phyloP scores from a whole-genome alignment of 2,113 vertebrate genomes.

The Cyprinus carpio region DNA sequence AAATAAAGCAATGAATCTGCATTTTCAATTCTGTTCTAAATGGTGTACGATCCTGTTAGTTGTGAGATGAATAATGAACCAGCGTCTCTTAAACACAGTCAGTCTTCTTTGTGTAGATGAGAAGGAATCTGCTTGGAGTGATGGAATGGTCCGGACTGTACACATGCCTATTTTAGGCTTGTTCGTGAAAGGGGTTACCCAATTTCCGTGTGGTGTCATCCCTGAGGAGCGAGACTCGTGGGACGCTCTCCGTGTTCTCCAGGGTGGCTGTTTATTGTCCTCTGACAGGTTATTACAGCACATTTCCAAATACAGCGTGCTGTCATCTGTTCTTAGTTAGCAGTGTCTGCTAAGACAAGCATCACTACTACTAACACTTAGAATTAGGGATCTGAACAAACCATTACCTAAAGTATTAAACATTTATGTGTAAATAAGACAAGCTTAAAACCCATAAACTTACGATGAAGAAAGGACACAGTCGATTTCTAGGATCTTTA shows the following conservation, averaged over 20 bases:
- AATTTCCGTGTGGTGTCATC: constrained; percentile 34
- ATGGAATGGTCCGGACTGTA: constrained; percentile 60
- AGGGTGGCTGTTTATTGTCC: constrained; percentile 44
- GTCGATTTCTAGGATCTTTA: background rate
- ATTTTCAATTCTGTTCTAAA: background rate
- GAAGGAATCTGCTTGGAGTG: constrained; percentile 54
- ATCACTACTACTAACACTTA: background rate
- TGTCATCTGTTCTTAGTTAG: background rate
- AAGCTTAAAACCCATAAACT: background rate
- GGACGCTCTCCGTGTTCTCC: background rate
- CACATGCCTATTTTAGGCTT: constrained; percentile 81
- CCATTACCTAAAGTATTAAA: background rate
- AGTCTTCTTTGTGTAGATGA: constrained; percentile 26
- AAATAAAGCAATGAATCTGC: background rate
- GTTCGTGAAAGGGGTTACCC: constrained; percentile 51
- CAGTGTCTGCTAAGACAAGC: background rate
- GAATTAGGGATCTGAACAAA: background rate
- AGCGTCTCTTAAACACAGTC: constrained; percentile 49
- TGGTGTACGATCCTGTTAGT: background rate
- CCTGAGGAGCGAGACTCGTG: constrained; percentile 50
- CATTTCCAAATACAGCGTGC: constrained; percentile 54
- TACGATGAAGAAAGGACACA: background rate
- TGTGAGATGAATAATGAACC: constrained; percentile 18
- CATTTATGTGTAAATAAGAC: background rate
- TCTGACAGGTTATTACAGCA: background rate